Conservation (phyloP, 2,113 vertebrate species). For the Otus sunia region DNA sequence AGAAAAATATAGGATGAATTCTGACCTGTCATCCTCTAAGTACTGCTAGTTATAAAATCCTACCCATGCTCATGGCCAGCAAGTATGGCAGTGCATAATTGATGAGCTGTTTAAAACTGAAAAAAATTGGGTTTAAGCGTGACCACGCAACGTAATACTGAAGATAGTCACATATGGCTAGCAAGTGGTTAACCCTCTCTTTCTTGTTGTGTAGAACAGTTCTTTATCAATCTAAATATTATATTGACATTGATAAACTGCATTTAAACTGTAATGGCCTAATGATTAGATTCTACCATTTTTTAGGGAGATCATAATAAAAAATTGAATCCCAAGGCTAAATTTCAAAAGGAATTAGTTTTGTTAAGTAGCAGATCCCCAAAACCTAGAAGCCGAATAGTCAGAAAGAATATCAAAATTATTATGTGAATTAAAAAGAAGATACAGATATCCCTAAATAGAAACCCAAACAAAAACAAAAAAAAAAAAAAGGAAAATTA, state of each 20-base stretch:
- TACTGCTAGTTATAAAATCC: neutral
- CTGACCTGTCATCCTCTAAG: neutral
- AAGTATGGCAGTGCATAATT: neutral
- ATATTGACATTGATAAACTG: neutral
- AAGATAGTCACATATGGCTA: neutral
- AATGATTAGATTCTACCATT: neutral
- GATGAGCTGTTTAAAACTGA: neutral
- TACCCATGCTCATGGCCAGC: neutral
- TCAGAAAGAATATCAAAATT: neutral
- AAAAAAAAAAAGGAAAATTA: accelerated
- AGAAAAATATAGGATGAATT: neutral
- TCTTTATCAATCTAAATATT: neutral
- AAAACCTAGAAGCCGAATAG: neutral
- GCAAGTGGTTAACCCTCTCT: neutral
- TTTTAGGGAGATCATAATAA: neutral
- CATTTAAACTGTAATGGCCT: neutral
- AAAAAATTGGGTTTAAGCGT: neutral
- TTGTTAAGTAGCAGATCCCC: neutral
- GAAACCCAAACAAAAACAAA: neutral
- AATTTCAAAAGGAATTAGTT: neutral
- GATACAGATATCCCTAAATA: neutral
- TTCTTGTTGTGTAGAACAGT: neutral
- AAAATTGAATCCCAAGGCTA: neutral
- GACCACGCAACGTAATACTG: neutral
- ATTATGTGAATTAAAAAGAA: neutral